phyloP scores from a whole-genome alignment of 2,888 invertebrate genomes.

The Unio pictorum region DNA sequence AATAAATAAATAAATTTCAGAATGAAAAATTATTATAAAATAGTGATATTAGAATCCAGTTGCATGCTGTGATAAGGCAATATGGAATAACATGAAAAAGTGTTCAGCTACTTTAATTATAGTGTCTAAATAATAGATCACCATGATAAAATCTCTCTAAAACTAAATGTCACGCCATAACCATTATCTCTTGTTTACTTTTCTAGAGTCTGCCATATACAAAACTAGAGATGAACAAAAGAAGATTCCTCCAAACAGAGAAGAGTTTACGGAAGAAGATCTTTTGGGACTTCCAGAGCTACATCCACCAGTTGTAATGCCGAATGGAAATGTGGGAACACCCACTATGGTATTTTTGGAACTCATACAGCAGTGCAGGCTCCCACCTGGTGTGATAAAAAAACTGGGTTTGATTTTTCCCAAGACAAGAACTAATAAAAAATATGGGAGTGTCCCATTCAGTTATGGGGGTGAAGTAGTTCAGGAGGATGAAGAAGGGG shows the following conservation, averaged over 20 bases:
- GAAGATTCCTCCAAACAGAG: slow-evolving; percentile 55
- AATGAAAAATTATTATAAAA: no score
- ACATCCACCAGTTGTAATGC: slow-evolving; percentile 71
- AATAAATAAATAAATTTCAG: no score
- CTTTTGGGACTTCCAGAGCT: slow-evolving; percentile 63
- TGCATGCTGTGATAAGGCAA: no score
- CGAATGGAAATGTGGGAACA: slow-evolving; percentile 76
- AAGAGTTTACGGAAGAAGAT: slow-evolving; percentile 59
- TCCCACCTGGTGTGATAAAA: slow-evolving; percentile 72
- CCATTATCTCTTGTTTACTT: no score
- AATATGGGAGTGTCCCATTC: slow-evolving; percentile 72
- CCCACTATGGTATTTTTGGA: slow-evolving; percentile 73
- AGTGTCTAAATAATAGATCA: no score
- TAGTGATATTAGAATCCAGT: no score
- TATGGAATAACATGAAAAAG: no score
- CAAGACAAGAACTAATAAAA: slow-evolving; percentile 63
- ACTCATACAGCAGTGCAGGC: slow-evolving; percentile 72
- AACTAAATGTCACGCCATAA: no score
- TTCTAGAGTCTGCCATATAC: no score
- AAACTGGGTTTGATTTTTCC: slow-evolving; percentile 72
- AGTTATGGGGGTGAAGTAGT: slow-evolving; percentile 62
- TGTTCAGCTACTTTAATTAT: no score
- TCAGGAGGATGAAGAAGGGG: slow-evolving; percentile 25
- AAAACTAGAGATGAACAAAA: slow-evolving; percentile 54
- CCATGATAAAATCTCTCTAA: no score